Evolutionary conservation across 1,140 invertebrate genomes (phyloP).

Genomic region (Lepidurus apus): DNA sequence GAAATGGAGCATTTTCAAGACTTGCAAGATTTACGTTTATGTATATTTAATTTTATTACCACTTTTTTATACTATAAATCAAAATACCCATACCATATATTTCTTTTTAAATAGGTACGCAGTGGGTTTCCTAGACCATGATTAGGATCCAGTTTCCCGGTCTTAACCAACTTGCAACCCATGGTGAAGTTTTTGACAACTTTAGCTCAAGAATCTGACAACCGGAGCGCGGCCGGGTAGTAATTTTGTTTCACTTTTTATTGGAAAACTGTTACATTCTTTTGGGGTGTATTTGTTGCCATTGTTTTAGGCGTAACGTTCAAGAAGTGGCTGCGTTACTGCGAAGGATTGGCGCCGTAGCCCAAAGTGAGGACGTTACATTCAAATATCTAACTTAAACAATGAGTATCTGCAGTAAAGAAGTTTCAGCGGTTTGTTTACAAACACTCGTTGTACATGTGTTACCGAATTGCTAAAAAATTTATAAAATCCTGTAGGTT

Average conservation of each 20-base stretch:
- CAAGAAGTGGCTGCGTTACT: slow-evolving; percentile 7
- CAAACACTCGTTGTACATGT: no score
- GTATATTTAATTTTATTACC: slow-evolving; percentile 32
- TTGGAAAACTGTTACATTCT: background rate
- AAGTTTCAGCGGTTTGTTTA: no score
- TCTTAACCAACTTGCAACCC: background rate
- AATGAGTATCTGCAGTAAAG: no score
- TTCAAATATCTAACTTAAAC: slow-evolving; percentile 3
- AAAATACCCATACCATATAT: background rate
- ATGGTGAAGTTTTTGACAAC: background rate
- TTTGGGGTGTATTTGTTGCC: background rate
- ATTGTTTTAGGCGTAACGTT: background rate
- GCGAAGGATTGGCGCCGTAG: background rate
- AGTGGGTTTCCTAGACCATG: background rate
- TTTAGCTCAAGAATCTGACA: background rate
- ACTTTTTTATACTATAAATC: no score
- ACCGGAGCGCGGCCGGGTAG: background rate
- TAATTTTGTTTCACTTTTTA: background rate
- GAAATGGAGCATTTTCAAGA: slow-evolving; percentile 56
- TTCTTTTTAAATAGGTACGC: slow-evolving; percentile 6
- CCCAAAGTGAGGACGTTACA: slow-evolving; percentile 1
- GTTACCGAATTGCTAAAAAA: no score
- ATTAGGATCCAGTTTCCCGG: background rate
- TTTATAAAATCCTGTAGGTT: no score
- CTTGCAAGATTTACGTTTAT: slow-evolving; percentile 71